These are phyloP conservation scores for Nomia melanderi DNA, from an alignment of 1,140 invertebrate genomes.

Conservation along the genomic window DNA sequence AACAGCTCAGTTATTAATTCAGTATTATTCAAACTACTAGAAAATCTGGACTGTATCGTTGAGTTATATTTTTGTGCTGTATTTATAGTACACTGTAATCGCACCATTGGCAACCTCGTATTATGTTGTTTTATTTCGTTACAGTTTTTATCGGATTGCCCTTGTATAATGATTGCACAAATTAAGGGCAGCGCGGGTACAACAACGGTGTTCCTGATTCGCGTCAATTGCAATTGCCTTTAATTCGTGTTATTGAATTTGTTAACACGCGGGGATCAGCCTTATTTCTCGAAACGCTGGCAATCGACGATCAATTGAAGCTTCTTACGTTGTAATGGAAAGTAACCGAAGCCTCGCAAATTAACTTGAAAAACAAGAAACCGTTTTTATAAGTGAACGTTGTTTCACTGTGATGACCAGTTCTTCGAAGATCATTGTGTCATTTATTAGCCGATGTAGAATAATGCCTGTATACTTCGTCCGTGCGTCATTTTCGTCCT, in stretches of 20 bases:
- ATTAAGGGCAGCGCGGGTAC: neutral
- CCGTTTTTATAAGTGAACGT: neutral
- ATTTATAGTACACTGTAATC: no score
- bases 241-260: neutral
- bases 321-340: neutral
- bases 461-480: neutral
- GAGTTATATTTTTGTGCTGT: no score
- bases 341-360: neutral
- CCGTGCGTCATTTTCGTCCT: neutral
- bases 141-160: neutral
- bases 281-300: neutral
- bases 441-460: neutral
- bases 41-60: no score
- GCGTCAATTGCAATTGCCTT: neutral
- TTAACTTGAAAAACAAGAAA: neutral
- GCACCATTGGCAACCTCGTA: no score
- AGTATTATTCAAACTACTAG: no score
- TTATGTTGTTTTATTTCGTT: no score
- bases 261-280: no score
- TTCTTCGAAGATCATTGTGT: neutral
- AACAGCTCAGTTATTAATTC: no score
- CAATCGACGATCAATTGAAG: neutral
- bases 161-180: conserved; percentile 20
- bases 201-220: neutral
- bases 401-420: neutral